Percentiles rank a stretch among this genome's conserved stretches.
Conservation (phyloP, 2,113 vertebrate species). For the Menidia beryllina region DNA sequence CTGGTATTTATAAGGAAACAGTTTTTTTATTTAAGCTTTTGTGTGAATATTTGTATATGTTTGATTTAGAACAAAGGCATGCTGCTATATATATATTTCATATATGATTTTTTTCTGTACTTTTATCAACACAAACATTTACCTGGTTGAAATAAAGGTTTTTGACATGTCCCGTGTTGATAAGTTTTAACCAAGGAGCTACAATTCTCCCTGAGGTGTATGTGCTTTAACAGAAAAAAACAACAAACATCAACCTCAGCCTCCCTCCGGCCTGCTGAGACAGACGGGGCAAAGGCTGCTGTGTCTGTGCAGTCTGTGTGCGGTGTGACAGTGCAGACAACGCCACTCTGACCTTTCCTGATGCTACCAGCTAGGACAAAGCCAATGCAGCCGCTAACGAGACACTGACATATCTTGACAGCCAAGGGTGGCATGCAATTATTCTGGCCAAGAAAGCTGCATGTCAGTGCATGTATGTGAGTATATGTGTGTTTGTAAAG, state of each 20-base stretch:
- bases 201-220: not conserved
- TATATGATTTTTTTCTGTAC: too few relatives aligned
- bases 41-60: too few relatives aligned
- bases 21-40: too few relatives aligned
- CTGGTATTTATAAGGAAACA: too few relatives aligned
- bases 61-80: not conserved
- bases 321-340: slow-evolving; percentile 61
- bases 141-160: not conserved
- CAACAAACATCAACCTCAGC: not conserved
- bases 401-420: slow-evolving; percentile 74
- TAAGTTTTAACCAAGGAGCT: slow-evolving; percentile 23
- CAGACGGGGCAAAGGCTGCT: slow-evolving; percentile 28
- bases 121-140: slow-evolving; percentile 1
- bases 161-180: slow-evolving; percentile 21
- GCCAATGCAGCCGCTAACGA: slow-evolving; percentile 68
- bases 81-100: too few relatives aligned
- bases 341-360: slow-evolving; percentile 70
- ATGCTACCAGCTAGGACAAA: slow-evolving; percentile 61
- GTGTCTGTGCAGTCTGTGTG: slow-evolving; percentile 44
- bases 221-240: slow-evolving; percentile 9
- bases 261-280: slow-evolving; percentile 23
- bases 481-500: slow-evolving; percentile 34
- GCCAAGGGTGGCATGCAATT: slow-evolving; percentile 65
- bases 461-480: slow-evolving; percentile 28
- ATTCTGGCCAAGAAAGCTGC: slow-evolving; percentile 56